Evolutionary conservation across 2,113 vertebrate genomes (phyloP).

Genomic region (Hippoglossus stenolepis): DNA sequence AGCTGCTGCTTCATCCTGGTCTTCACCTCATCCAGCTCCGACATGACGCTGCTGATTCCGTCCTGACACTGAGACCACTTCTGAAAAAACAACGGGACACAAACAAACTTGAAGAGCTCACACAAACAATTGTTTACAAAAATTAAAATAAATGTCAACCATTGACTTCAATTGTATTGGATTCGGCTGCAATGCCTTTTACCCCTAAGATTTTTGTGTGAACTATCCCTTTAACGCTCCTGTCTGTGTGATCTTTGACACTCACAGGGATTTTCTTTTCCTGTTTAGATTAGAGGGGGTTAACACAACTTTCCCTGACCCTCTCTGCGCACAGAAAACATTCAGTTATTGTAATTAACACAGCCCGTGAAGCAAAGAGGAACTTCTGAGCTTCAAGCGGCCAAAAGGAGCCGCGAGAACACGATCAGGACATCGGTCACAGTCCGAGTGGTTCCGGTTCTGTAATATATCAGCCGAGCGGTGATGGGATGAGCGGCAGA

Average conservation of each 20-base stretch:
- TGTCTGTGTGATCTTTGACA: conserved; percentile 25
- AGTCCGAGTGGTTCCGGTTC: neutral
- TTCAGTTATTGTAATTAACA: neutral
- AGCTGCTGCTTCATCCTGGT: conserved; percentile 74
- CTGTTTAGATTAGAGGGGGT: conserved; percentile 44
- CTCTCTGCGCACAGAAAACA: conserved; percentile 9
- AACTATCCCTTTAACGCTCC: neutral
- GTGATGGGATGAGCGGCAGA: conserved; percentile 46
- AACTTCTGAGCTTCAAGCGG: neutral
- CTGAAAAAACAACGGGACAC: conserved; percentile 32
- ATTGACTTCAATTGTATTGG: too few species aligned
- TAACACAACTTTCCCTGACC: conserved; percentile 57
- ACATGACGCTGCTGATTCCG: conserved; percentile 72
- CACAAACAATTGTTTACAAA: too few species aligned
- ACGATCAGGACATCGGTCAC: too few species aligned
- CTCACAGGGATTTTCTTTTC: conserved; percentile 55
- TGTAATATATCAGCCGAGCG: neutral
- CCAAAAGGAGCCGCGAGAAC: neutral
- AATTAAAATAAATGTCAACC: too few species aligned
- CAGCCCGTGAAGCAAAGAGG: conserved; percentile 1
- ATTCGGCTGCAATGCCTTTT: too few species aligned
- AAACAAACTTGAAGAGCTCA: neutral
- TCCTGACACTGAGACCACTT: conserved; percentile 79
- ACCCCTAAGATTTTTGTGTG: too few species aligned
- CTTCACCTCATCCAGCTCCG: conserved; percentile 80